A percentile compares a stretch with the other conserved stretches of the same genome.
phyloP scores from a whole-genome alignment of 2,888 invertebrate species.

The Apomyelois bistriatella region DNA sequence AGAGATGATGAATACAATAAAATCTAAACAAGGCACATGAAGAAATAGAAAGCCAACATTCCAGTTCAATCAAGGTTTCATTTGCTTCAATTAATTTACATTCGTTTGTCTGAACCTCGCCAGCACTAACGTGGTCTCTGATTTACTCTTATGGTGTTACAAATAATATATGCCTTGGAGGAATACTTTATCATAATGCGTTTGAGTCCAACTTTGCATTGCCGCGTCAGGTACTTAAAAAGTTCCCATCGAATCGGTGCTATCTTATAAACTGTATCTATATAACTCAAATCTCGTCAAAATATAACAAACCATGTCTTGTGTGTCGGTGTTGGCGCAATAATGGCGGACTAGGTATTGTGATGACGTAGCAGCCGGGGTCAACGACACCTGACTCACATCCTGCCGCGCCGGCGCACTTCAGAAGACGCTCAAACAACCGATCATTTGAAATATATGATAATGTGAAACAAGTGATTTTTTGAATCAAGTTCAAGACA shows the following conservation, averaged over 20 bases:
- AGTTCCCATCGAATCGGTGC: not conserved
- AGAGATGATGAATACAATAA: not conserved
- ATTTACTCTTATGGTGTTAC: not conserved
- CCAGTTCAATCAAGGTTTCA: not conserved
- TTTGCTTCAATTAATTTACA: conserved; percentile 5
- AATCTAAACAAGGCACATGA: not conserved
- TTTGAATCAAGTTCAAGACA: not conserved
- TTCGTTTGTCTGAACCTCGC: conserved; percentile 19
- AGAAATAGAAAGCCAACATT: conserved; percentile 3
- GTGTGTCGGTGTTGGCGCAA: conserved; percentile 28
- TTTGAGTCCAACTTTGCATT: too few species aligned
- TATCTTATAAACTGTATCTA: not conserved
- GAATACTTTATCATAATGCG: too few species aligned
- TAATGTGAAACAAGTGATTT: conserved; percentile 3
- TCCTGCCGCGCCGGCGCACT: conserved; percentile 34
- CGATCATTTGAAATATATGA: conserved; percentile 13
- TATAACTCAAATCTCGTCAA: not conserved
- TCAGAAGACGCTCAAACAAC: conserved; percentile 17
- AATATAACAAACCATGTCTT: conserved; percentile 1
- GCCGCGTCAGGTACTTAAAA: too few species aligned
- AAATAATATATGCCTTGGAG: not conserved
- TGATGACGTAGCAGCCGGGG: conserved; percentile 55
- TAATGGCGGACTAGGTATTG: conserved; percentile 58
- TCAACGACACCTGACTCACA: conserved; percentile 74
- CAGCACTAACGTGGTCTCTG: not conserved